Evolutionary conservation across 1,140 invertebrate genomes (phyloP).

Genomic region (Saxidomus purpurata): DNA sequence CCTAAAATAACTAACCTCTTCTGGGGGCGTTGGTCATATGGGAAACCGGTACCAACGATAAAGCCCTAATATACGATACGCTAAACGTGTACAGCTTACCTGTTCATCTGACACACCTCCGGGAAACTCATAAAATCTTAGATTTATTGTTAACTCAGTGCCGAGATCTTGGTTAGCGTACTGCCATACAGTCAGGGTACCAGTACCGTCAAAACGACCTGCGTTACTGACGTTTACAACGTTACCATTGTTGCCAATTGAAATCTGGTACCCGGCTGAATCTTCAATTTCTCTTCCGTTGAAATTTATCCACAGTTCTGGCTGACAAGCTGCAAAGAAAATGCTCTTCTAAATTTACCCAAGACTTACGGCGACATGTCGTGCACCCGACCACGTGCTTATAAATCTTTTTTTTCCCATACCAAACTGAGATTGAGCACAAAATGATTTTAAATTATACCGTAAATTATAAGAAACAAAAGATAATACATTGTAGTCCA

Average conservation of each 20-base stretch:
- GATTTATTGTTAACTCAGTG: conserved; percentile 47
- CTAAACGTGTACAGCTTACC: conserved; percentile 15
- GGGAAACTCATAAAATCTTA: conserved; percentile 66
- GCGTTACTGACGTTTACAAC: conserved; percentile 63
- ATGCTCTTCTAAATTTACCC: neutral
- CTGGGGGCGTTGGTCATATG: too few species aligned
- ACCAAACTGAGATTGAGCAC: too few species aligned
- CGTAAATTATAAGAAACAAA: neutral
- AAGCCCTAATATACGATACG: too few species aligned
- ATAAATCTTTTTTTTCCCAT: neutral
- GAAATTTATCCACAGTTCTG: conserved; percentile 66
- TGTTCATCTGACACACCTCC: conserved; percentile 63
- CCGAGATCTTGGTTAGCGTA: conserved; percentile 66
- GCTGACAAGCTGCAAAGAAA: conserved; percentile 53
- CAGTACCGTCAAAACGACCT: conserved; percentile 64
- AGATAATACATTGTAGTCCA: neutral
- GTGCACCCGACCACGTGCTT: neutral
- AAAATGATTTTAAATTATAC: neutral
- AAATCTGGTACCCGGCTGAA: conserved; percentile 56
- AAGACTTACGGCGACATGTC: too few species aligned
- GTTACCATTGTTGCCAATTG: conserved; percentile 65
- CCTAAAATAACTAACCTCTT: too few species aligned
- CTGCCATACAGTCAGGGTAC: conserved; percentile 64
- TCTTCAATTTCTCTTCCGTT: conserved; percentile 61
- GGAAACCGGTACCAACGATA: too few species aligned